Evolutionary conservation across 2,888 invertebrate species (phyloP), one percentile per base, ranked within the genome.

Genomic region (Lucinisca nassula): DNA sequence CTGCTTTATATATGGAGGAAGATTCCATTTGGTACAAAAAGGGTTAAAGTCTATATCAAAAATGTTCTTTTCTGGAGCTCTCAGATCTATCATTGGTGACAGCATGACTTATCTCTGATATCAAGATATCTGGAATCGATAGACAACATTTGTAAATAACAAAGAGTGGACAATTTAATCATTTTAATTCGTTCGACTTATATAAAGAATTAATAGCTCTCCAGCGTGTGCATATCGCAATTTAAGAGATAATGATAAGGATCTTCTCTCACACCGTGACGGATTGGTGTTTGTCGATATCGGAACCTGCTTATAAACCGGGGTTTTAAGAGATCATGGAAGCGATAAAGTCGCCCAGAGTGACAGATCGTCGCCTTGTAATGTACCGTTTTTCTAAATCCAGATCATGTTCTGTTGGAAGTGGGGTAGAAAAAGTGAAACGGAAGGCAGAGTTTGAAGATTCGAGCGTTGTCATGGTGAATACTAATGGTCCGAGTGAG

Each of bases 341-440:
- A 12, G n/a, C n/a, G n/a, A 6, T 61, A 30, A 30, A 61, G 3
- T 61, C 61, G 14, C 76, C n/a, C 38, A 76, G 51, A 37, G 55
- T 58, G 1, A 21, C 38, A 8, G 83, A 85, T 75, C 82, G 70
- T 0, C 87, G 80, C 10, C 17, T 90, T 45, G 74, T 90, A 72
- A 87, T 87, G 85, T 90, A 90, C 49, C 88, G 90, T 51, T 73
- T 90, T 67, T 90, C 91, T 84, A 91, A 91, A 91, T 80, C 74
- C 82, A 91, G 91, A 81, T 82, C 87, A n/a, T 77, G 77, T 40
- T 80, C 84, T 17, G 82, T 87, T 67, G 89, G 89, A 12, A 74
- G 85, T 49, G 67, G 77, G 58, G 51, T 58, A 21, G 61, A 24
- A 17, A 38, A 61, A 30, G 32, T 55, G 51, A 58, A 37, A 40